Conservation (phyloP, 2,888 invertebrate genomes). For the Pandemis corylana region DNA sequence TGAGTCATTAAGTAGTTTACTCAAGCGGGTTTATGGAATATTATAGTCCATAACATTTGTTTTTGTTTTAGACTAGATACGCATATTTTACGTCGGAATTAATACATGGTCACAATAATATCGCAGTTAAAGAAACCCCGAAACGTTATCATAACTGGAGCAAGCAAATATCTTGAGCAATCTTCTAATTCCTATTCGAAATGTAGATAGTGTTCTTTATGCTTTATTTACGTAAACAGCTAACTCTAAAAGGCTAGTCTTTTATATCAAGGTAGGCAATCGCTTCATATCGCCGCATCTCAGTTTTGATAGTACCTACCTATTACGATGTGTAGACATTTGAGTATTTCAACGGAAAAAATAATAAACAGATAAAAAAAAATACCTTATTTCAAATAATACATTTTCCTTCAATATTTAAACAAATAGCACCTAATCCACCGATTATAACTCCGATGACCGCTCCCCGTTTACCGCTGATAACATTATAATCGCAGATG, state of each 20-base stretch:
- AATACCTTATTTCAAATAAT: background rate
- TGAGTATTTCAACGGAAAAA: background rate
- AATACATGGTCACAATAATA: background rate
- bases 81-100: background rate
- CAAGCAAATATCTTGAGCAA: conserved; percentile 63
- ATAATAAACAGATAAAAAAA: background rate
- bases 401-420: background rate
- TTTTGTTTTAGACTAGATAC: background rate
- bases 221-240: background rate
- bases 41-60: background rate
- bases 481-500: conserved; percentile 52
- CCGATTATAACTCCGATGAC: conserved; percentile 35
- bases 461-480: conserved; percentile 53
- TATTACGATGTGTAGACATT: background rate
- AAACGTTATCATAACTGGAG: conserved; percentile 59
- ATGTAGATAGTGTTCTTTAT: background rate
- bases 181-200: conserved; percentile 58
- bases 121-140: background rate
- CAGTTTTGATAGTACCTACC: background rate
- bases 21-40: background rate
- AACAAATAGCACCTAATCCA: conserved; percentile 13
- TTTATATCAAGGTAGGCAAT: no score
- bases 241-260: background rate
- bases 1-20: background rate
- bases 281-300: background rate